phyloP scores from a whole-genome alignment of 2,797 vertebrate species.

The Syndactyla subalaris region DNA sequence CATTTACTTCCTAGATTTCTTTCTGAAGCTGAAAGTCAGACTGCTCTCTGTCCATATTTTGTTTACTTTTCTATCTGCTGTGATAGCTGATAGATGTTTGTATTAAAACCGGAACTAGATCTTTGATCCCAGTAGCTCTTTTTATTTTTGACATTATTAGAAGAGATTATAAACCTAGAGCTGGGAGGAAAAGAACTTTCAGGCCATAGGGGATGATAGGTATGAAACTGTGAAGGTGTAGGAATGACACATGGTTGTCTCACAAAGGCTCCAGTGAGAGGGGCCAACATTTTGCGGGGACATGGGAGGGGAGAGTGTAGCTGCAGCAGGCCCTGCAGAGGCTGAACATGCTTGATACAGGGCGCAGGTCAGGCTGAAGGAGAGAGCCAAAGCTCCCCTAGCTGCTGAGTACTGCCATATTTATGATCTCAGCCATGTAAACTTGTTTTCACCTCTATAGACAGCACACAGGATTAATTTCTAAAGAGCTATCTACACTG shows the following conservation, averaged over 20 bases:
- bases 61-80: background rate
- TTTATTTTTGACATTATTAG: background rate
- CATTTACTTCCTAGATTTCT: background rate
- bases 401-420: background rate
- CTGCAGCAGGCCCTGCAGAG: background rate
- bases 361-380: too few relatives aligned
- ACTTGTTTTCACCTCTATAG: background rate
- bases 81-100: background rate
- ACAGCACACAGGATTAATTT: background rate
- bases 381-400: background rate
- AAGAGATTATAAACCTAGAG: background rate
- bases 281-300: background rate
- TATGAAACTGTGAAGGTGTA: fast-evolving
- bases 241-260: background rate
- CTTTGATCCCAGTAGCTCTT: background rate
- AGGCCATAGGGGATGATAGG: fast-evolving
- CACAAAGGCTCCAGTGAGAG: background rate
- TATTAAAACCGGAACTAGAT: background rate
- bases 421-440: background rate
- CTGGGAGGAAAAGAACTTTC: background rate
- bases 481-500: background rate
- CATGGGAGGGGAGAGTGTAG: background rate
- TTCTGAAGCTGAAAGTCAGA: background rate
- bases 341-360: background rate
- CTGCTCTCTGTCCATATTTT: background rate